phyloP scores from a whole-genome alignment of 2,113 vertebrate species.

The Myotis brandtii region DNA sequence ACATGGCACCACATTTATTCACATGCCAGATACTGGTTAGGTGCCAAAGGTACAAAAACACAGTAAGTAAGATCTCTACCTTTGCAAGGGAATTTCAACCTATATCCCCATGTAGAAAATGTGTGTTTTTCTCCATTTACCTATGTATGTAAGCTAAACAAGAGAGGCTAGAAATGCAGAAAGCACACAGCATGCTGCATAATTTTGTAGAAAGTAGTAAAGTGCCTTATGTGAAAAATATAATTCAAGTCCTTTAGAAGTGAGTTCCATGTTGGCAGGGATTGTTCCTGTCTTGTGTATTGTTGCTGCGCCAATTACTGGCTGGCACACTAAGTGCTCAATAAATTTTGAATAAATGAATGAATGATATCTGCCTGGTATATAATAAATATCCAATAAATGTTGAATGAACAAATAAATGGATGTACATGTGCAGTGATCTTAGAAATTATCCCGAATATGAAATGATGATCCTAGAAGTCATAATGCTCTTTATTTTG shows the following conservation, averaged over 20 bases:
- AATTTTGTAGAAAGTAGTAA: not conserved
- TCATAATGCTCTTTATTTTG: not conserved
- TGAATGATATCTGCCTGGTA: not conserved
- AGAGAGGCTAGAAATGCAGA: not conserved
- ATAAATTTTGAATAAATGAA: constrained; percentile 23
- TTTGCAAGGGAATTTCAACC: constrained; percentile 13
- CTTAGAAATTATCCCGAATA: not conserved
- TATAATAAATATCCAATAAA: not conserved
- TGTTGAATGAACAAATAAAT: constrained; percentile 1
- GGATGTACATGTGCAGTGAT: not conserved
- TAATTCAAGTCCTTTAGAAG: not conserved
- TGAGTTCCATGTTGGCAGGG: not conserved
- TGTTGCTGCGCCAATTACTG: not conserved
- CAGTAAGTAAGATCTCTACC: not conserved
- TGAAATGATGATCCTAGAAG: not conserved
- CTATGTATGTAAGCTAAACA: not conserved
- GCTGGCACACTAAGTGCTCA: not conserved
- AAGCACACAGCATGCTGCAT: not conserved
- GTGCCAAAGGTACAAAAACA: not conserved
- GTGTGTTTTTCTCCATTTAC: not conserved
- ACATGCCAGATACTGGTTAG: not conserved
- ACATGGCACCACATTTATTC: not conserved
- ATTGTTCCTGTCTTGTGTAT: not conserved
- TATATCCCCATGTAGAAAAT: not conserved
- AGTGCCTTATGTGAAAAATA: not conserved